Percentiles rank a stretch among this genome's conserved stretches.
Evolutionary conservation across 2,888 invertebrate species (phyloP).

Genomic region (Eupithecia inturbata): DNA sequence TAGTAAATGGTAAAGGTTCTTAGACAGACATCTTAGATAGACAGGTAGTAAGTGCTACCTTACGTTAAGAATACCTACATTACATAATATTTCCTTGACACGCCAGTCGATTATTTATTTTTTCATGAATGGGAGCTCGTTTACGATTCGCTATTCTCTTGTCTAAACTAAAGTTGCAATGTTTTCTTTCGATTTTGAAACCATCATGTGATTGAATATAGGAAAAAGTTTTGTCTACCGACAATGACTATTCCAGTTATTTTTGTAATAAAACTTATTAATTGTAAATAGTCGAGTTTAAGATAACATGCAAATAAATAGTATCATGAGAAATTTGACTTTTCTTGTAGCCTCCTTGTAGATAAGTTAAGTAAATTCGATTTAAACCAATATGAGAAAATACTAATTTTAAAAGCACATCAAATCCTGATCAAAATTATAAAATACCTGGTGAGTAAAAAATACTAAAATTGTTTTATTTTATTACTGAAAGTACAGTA

Average conservation of each 20-base stretch:
- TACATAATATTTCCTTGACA: not conserved
- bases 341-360: slow-evolving; percentile 8
- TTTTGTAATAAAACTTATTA: slow-evolving; percentile 41
- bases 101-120: not conserved
- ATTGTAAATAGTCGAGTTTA: slow-evolving; percentile 55
- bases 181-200: slow-evolving; percentile 38
- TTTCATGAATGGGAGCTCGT: not conserved
- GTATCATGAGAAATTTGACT: slow-evolving; percentile 33
- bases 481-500: not conserved
- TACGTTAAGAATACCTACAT: not conserved
- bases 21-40: not conserved
- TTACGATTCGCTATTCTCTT: not conserved
- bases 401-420: too few species aligned
- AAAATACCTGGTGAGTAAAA: not conserved
- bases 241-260: slow-evolving; percentile 42
- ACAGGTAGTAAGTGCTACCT: not conserved
- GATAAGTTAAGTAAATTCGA: too few species aligned
- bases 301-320: slow-evolving; percentile 38
- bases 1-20: not conserved
- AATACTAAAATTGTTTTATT: not conserved
- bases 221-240: slow-evolving; percentile 19
- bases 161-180: slow-evolving; percentile 24
- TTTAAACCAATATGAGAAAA: too few species aligned
- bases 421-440: not conserved
- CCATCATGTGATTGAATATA: not conserved